These are phyloP conservation scores for Semaprochilodus insignis DNA, from an alignment of 2,797 vertebrate species.

Conservation along the genomic window DNA sequence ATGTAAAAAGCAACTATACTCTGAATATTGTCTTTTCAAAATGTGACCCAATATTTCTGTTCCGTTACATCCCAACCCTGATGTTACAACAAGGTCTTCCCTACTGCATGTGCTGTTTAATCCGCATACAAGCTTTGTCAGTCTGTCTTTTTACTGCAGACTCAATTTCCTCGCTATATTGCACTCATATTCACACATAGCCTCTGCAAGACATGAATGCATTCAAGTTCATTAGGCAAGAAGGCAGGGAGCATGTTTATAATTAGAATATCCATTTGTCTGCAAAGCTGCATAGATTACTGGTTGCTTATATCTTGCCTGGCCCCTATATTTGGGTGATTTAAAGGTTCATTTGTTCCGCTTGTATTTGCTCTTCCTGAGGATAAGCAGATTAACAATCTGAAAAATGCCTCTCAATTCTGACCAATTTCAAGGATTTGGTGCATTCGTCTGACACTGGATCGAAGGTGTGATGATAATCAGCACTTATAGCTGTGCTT, in stretches of 20 bases:
- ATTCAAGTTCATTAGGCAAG: constrained; percentile 6
- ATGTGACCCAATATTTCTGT: too few relatives aligned
- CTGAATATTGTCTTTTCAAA: too few relatives aligned
- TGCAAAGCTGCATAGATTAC: constrained; percentile 12
- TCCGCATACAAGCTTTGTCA: not conserved
- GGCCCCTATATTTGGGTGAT: constrained; percentile 22
- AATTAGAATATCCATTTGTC: constrained; percentile 7
- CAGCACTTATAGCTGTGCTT: not conserved
- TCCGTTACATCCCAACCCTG: too few relatives aligned
- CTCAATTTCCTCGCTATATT: not conserved
- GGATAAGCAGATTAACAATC: constrained; percentile 68
- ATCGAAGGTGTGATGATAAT: not conserved
- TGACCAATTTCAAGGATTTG: constrained; percentile 51
- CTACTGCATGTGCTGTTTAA: not conserved
- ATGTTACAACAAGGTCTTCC: too few relatives aligned
- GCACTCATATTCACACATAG: not conserved
- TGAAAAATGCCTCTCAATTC: constrained; percentile 67
- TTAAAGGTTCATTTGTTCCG: constrained; percentile 59
- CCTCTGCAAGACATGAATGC: not conserved
- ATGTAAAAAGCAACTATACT: too few relatives aligned
- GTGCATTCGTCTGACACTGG: constrained; percentile 3
- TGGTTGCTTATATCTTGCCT: not conserved
- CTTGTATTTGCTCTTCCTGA: constrained; percentile 51
- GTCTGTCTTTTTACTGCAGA: constrained; percentile 1
- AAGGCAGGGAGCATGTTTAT: not conserved